A percentile compares a stretch with the other conserved stretches of the same genome.
phyloP scores from a whole-genome alignment of 2,113 vertebrate genomes.

The Periophthalmodon schlosseri region DNA sequence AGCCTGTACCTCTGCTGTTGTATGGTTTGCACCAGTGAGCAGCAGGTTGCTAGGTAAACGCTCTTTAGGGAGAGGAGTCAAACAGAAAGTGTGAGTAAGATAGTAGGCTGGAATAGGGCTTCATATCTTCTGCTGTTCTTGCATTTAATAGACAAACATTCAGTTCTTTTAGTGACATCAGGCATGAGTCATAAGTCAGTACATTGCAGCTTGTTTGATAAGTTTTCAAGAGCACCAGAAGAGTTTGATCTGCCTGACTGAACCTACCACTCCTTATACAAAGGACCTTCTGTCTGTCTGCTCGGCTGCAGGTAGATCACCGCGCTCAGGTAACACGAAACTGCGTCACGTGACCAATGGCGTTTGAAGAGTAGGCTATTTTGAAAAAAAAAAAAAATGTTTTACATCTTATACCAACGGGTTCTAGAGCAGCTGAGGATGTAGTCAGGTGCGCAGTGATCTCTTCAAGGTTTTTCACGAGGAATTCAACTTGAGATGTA shows the following conservation, averaged over 20 bases:
- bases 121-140: not conserved
- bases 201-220: not conserved
- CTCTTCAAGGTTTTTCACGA: not conserved
- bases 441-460: not conserved
- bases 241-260: slow-evolving; percentile 3
- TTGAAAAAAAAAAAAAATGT: slow-evolving; percentile 22
- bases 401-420: slow-evolving; percentile 60
- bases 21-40: slow-evolving; percentile 14
- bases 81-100: not conserved
- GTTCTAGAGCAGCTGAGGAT: slow-evolving; percentile 16
- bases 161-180: not conserved
- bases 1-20: slow-evolving; percentile 43
- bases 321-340: slow-evolving; percentile 77
- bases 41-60: slow-evolving; percentile 33
- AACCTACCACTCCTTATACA: slow-evolving; percentile 55
- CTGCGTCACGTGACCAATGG: slow-evolving; percentile 74
- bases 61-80: not conserved
- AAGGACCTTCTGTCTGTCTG: slow-evolving; percentile 75
- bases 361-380: slow-evolving; percentile 37
- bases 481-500: not conserved
- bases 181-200: not conserved
- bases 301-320: slow-evolving; percentile 69
- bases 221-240: not conserved
- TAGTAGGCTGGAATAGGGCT: not conserved
- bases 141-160: not conserved